Base-by-base conservation (phyloP, 2,113 vertebrate species). In the Uria aalge region DNA sequence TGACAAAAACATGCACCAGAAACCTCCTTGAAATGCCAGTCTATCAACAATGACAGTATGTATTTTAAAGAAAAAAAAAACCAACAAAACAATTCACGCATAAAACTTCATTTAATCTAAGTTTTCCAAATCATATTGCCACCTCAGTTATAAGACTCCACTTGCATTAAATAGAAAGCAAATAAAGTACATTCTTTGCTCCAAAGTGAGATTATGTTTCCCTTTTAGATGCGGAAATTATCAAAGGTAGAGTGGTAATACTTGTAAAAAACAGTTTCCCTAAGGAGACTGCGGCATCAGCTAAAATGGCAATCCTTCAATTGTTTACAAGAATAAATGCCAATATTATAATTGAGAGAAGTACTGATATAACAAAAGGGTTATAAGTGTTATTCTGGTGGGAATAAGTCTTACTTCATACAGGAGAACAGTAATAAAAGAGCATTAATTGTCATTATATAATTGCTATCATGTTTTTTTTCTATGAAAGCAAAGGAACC, bases 41-140 rank as follows among this genome's bases (percentile, higher is more conserved):
- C n/a, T 47, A 18, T 8, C 64, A 76, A 60, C 27, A 34, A 21
- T 47, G 10, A 11, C 55, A 68, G 57, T 5, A 27, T 6, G 19
- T 5, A 45, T 63, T 62, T 76, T 21, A 66, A 56, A 26, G 57
- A 8, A 53, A 82, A 85, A 77, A 53, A 64, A 29, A 34, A 57
- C 21, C 26, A 13, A 22, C 22, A 36, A 36, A 57, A 57, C 9
- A 6, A 53, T 20, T 40, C 0, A 0, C n/a, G 11, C 7, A 6
- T 64, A 57, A 38, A 83, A 72, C 29, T 85, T 18, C 32, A 60
- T 82, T 83, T 73, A 62, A 43, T 52, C 36, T 45, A 71, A 57
- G 9, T 62, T 82, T 90, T 63, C n/a, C 50, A 82, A 64, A 83
- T 32, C 30, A 17, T 40, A 48, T 11, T 73, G 40, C 30, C 40